These are phyloP conservation scores for Platysternon megacephalum DNA, from an alignment of 2,113 vertebrate genomes.

Conservation along the genomic window DNA sequence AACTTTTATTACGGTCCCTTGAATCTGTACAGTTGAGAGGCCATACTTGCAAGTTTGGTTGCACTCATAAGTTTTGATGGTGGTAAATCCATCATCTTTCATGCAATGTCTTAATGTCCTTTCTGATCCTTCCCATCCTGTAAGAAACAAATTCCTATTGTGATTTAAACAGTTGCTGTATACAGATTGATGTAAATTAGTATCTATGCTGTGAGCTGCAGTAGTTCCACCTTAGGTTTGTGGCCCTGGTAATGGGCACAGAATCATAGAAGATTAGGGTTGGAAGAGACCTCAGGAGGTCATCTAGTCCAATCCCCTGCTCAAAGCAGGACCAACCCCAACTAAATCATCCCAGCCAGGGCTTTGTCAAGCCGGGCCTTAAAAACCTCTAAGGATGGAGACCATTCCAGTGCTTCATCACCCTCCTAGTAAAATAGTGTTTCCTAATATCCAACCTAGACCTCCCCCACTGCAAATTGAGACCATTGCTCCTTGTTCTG, in stretches of 20 bases:
- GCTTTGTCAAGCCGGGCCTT: no score
- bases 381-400: no score
- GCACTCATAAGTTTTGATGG: slow-evolving; percentile 19
- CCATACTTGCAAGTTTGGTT: slow-evolving; percentile 6
- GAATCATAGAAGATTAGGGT: no score
- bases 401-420: no score
- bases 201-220: slow-evolving; percentile 22
- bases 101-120: not conserved
- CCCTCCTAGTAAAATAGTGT: no score
- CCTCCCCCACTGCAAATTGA: no score
- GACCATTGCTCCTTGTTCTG: no score
- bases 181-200: slow-evolving; percentile 41
- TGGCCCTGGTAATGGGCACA: slow-evolving; percentile 27
- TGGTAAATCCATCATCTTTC: slow-evolving; percentile 16
- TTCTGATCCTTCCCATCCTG: not conserved
- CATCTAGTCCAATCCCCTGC: no score
- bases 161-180: not conserved
- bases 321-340: no score
- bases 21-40: not conserved
- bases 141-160: slow-evolving; percentile 20
- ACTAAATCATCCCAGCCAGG: no score
- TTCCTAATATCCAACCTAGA: no score
- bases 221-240: slow-evolving; percentile 7
- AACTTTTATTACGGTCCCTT: slow-evolving; percentile 3
- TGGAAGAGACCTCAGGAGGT: no score